phyloP scores from a whole-genome alignment of 2,888 invertebrate genomes.

The Harmothoe impar region DNA sequence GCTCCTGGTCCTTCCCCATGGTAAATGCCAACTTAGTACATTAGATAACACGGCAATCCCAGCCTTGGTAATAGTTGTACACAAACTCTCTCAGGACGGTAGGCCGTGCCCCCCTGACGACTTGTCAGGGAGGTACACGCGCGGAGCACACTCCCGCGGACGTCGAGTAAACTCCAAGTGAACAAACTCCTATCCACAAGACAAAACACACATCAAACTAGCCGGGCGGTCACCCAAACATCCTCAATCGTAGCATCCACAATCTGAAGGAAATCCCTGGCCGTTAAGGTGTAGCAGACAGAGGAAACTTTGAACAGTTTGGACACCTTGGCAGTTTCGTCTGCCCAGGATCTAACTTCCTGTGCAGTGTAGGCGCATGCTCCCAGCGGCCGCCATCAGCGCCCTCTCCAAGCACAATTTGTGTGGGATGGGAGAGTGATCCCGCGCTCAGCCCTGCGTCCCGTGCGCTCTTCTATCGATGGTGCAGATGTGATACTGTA shows the following conservation, averaged over 20 bases:
- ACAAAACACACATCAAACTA: not conserved
- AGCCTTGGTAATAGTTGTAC: conserved; percentile 30
- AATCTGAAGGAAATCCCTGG: not conserved
- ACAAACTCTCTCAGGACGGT: not conserved
- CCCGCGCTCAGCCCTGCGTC: too few relatives aligned
- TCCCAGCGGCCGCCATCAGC: too few relatives aligned
- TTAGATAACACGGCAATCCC: not conserved
- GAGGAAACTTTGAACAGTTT: not conserved
- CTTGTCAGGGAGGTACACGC: conserved; percentile 45
- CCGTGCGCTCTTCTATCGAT: too few relatives aligned
- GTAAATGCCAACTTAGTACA: conserved; percentile 2
- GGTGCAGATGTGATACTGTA: too few relatives aligned
- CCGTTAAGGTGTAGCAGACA: not conserved
- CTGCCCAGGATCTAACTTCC: conserved; percentile 46
- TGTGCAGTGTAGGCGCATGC: not conserved
- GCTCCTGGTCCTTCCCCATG: conserved; percentile 78
- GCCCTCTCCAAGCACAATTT: too few relatives aligned
- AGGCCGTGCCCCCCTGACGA: conserved; percentile 44
- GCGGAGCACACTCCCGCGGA: not conserved
- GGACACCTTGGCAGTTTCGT: conserved; percentile 45
- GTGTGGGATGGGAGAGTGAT: too few relatives aligned
- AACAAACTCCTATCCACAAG: not conserved
- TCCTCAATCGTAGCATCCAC: conserved; percentile 16
- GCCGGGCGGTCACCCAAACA: not conserved
- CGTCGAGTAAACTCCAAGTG: conserved; percentile 40